Conservation (phyloP, 2,113 vertebrate genomes). For the Sinocyclocheilus anophthalmus region DNA sequence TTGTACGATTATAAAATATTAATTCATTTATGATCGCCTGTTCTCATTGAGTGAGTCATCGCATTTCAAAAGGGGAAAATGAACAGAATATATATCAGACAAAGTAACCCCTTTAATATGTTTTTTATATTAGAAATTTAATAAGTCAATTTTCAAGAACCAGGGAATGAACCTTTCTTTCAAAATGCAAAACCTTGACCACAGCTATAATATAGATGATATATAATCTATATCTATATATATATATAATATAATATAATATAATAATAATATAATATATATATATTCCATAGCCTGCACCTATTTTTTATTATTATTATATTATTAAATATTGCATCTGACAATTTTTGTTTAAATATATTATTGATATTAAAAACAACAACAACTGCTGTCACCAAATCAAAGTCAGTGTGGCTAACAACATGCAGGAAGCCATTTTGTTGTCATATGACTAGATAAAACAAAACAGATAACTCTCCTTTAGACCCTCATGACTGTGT, state of each 20-base stretch:
- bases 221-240: no score
- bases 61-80: not conserved
- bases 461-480: not conserved
- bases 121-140: not conserved
- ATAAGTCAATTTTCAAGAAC: not conserved
- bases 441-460: not conserved
- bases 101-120: not conserved
- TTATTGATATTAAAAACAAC: not conserved
- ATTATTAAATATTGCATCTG: not conserved
- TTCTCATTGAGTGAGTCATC: not conserved
- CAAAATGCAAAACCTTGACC: no score
- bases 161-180: not conserved
- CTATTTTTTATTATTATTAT: slow-evolving; percentile 2
- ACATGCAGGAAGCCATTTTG: not conserved
- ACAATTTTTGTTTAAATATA: not conserved
- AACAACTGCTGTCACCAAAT: not conserved
- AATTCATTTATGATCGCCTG: not conserved
- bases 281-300: no score
- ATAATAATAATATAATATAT: no score
- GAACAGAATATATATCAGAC: not conserved
- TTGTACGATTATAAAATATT: not conserved
- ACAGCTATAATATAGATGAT: no score
- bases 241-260: no score
- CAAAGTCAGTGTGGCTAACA: not conserved
- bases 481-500: not conserved